A percentile compares a stretch with the other conserved stretches of the same genome.
These are phyloP conservation scores for Biston betularia DNA, from an alignment of 2,888 invertebrate genomes.

Conservation along the genomic window DNA sequence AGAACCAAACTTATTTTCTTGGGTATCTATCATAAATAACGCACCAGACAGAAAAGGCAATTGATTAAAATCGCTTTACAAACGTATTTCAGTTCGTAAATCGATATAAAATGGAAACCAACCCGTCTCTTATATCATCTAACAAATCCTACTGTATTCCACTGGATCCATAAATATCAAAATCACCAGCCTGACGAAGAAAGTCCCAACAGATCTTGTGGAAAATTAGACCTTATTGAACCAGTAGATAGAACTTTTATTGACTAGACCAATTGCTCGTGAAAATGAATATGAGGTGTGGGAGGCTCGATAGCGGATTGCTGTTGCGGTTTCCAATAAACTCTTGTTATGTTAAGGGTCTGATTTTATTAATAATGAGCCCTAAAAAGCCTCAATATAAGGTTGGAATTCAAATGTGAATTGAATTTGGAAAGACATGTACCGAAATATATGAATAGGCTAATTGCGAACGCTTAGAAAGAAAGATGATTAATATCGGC, in stretches of 20 bases:
- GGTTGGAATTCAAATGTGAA: too few relatives aligned
- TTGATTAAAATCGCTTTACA: too few relatives aligned
- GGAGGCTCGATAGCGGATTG: slow-evolving; percentile 38
- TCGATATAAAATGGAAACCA: slow-evolving; percentile 11
- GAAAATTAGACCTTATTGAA: slow-evolving; percentile 47
- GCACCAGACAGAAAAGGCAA: too few relatives aligned
- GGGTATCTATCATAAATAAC: too few relatives aligned
- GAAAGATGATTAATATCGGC: too few relatives aligned
- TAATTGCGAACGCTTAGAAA: too few relatives aligned
- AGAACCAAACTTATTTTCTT: too few relatives aligned
- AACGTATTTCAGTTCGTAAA: not conserved
- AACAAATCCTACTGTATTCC: slow-evolving; percentile 21
- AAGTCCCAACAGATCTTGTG: slow-evolving; percentile 29
- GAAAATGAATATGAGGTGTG: slow-evolving; percentile 33
- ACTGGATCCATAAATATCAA: slow-evolving; percentile 24
- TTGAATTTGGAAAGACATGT: not conserved
- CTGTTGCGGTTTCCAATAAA: slow-evolving; percentile 32
- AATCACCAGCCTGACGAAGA: slow-evolving; percentile 25
- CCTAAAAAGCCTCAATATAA: not conserved
- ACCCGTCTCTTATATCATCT: slow-evolving; percentile 23
- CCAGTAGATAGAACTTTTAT: slow-evolving; percentile 42
- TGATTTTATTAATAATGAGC: not conserved
- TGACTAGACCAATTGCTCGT: slow-evolving; percentile 34
- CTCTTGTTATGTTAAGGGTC: slow-evolving; percentile 19
- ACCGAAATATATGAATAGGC: not conserved